Percentiles rank a stretch among this genome's conserved stretches.
These are phyloP conservation scores for Phainopepla nitens DNA, from an alignment of 2,113 vertebrate species.

Conservation along the genomic window DNA sequence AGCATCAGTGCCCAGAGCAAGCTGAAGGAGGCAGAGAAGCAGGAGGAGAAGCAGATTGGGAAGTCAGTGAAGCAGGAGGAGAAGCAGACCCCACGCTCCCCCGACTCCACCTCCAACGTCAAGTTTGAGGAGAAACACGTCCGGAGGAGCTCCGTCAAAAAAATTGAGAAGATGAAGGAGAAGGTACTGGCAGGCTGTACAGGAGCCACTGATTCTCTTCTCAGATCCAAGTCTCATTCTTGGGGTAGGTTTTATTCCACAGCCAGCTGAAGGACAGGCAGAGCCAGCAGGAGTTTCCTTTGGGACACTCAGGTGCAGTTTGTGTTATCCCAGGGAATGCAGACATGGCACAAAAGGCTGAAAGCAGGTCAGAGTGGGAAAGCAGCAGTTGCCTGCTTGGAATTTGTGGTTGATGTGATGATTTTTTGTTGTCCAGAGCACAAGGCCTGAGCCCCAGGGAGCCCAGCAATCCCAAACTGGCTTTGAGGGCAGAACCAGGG, in stretches of 20 bases:
- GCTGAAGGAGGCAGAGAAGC: slow-evolving; percentile 97
- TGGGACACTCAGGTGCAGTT: rapidly evolving
- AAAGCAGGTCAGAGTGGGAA: rapidly evolving
- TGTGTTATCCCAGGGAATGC: too few relatives aligned
- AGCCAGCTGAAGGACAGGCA: neutral
- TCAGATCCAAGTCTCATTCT: rapidly evolving
- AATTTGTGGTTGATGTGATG: rapidly evolving
- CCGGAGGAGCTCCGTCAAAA: slow-evolving; percentile 93
- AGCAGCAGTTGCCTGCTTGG: neutral
- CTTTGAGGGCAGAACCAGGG: neutral
- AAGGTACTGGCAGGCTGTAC: slow-evolving; percentile 75
- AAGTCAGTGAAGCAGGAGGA: slow-evolving; percentile 91
- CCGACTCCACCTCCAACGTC: slow-evolving; percentile 85
- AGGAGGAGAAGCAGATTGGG: slow-evolving; percentile 98
- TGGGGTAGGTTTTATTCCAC: rapidly evolving
- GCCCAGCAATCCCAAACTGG: neutral
- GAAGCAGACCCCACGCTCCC: slow-evolving; percentile 90
- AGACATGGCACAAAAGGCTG: neutral
- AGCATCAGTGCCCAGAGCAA: slow-evolving; percentile 98
- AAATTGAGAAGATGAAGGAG: slow-evolving; percentile 99
- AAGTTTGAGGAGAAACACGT: slow-evolving; percentile 92
- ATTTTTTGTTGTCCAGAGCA: neutral
- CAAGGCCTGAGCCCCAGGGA: neutral
- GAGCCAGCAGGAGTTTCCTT: rapidly evolving
- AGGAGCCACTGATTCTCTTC: neutral